A percentile compares a stretch with the other conserved stretches of the same genome.
These are phyloP conservation scores for Silvanus unidentatus DNA, from an alignment of 2,888 invertebrate genomes.

Conservation along the genomic window DNA sequence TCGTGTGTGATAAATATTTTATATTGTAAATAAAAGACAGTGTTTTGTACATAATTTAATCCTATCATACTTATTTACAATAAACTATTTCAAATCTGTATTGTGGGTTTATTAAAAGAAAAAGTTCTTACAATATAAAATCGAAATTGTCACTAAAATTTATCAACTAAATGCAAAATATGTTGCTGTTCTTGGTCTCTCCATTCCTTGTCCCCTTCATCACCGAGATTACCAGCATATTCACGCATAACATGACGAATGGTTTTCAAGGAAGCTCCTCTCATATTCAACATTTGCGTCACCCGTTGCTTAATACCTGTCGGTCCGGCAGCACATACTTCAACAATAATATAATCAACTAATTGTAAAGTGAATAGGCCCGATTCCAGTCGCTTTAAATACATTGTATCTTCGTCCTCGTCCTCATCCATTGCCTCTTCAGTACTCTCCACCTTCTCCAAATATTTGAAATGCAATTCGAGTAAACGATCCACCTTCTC, in stretches of 20 bases:
- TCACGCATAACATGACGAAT: slow-evolving; percentile 93
- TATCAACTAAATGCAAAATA: slow-evolving; percentile 86
- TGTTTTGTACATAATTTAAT: slow-evolving; percentile 47
- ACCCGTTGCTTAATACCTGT: slow-evolving; percentile 76
- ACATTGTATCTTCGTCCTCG: slow-evolving; percentile 65
- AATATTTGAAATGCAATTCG: slow-evolving; percentile 95
- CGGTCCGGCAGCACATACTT: slow-evolving; percentile 69
- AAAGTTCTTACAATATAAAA: not conserved
- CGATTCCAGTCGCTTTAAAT: slow-evolving; percentile 79
- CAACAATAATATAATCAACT: slow-evolving; percentile 82
- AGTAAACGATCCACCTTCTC: slow-evolving; percentile 95
- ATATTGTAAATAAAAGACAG: slow-evolving; percentile 43
- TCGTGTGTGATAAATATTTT: slow-evolving; percentile 40
- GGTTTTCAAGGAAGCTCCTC: slow-evolving; percentile 87
- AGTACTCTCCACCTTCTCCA: slow-evolving; percentile 82
- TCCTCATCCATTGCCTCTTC: slow-evolving; percentile 68
- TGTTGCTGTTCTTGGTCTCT: slow-evolving; percentile 85
- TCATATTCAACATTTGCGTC: slow-evolving; percentile 78
- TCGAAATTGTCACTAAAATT: slow-evolving; percentile 69
- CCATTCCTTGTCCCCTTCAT: slow-evolving; percentile 79
- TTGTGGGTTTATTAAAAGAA: not conserved
- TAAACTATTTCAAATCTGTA: slow-evolving; percentile 39
- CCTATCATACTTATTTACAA: slow-evolving; percentile 44
- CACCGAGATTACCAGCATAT: slow-evolving; percentile 92
- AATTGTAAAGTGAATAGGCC: slow-evolving; percentile 96